Evolutionary conservation across 2,113 vertebrate genomes (phyloP).

Genomic region (Neolamprologus variostigma): DNA sequence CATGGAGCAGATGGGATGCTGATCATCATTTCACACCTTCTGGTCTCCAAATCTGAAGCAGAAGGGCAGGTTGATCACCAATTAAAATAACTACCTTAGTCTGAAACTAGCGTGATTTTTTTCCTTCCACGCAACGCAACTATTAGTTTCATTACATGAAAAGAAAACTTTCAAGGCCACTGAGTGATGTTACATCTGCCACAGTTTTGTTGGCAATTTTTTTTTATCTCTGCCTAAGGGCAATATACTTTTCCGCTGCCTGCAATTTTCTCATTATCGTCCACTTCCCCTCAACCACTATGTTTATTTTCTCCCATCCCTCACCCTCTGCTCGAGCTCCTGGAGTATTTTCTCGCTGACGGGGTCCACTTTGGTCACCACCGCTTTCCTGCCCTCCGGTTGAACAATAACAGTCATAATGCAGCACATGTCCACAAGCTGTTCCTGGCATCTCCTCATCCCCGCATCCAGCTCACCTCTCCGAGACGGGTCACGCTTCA

Average conservation of each 20-base stretch:
- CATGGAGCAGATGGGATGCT: conserved; percentile 47
- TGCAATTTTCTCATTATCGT: conserved; percentile 11
- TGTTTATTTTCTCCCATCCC: conserved; percentile 44
- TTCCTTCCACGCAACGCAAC: neutral
- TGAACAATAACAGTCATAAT: conserved; percentile 81
- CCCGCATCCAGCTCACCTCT: conserved; percentile 72
- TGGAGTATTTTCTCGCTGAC: conserved; percentile 63
- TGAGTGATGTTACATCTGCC: neutral
- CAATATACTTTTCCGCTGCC: neutral
- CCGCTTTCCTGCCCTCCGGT: conserved; percentile 61
- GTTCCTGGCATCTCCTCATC: conserved; percentile 81
- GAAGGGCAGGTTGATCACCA: conserved; percentile 9
- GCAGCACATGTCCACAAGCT: conserved; percentile 90
- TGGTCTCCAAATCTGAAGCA: conserved; percentile 25
- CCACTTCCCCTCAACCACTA: neutral
- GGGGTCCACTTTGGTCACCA: conserved; percentile 73
- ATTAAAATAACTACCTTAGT: neutral
- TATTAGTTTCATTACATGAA: neutral
- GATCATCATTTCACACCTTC: conserved; percentile 35
- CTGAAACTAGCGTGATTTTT: neutral
- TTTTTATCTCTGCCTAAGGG: neutral
- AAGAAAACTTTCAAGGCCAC: neutral
- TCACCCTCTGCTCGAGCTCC: conserved; percentile 72
- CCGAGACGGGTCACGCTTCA: conserved; percentile 76
- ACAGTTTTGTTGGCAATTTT: neutral